Evolutionary conservation across 2,888 invertebrate genomes (phyloP), one percentile per base, ranked within the genome.

Genomic region (Celastrina argiolus): DNA sequence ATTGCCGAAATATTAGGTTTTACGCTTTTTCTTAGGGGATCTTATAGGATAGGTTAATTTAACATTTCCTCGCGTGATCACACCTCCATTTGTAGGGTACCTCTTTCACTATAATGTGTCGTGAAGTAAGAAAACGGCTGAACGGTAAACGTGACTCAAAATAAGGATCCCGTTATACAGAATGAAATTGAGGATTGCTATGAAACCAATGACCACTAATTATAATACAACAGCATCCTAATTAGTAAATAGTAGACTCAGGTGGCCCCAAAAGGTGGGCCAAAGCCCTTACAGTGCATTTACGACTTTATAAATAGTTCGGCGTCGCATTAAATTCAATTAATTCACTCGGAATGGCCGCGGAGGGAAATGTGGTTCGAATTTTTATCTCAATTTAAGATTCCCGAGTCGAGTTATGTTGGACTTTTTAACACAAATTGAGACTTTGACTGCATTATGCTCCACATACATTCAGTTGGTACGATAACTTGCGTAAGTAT

Each of bases 341-440:
- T 45, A 26, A 51, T 22, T 14, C 51, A 51, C 5, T 14, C 26
- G 26, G 22, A 51, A 51, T 51, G 51, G 8, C 12, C 22, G 6
- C 51, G 51, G 51, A 22, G 51, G 51, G 22, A 26, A 51, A 12
- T 45, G 18, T 31, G 6, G 31, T 41, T 41, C 12, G 51, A 51
- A 51, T 51, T 51, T 51, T 22, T 14, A 51, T 22, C 51, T 22
- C 12, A 51, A 51, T 51, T 51, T 51, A 51, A 51, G 51, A 51
- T 26, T 26, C 51, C 12, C 51, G 14, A 22, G 22, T 51, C 5
- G 22, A 51, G 22, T 51, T 51, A 26, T 51, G 14, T 16, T 26
- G 51, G 51, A 51, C 22, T 26, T 51, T 51, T 51, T 51, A 51
- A 51, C 14, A 51, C 14, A 51, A 51, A 22, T 51, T 51, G 36